Base-by-base conservation (phyloP, 2,888 invertebrate species). In the Thysanoteuthis rhombus region DNA sequence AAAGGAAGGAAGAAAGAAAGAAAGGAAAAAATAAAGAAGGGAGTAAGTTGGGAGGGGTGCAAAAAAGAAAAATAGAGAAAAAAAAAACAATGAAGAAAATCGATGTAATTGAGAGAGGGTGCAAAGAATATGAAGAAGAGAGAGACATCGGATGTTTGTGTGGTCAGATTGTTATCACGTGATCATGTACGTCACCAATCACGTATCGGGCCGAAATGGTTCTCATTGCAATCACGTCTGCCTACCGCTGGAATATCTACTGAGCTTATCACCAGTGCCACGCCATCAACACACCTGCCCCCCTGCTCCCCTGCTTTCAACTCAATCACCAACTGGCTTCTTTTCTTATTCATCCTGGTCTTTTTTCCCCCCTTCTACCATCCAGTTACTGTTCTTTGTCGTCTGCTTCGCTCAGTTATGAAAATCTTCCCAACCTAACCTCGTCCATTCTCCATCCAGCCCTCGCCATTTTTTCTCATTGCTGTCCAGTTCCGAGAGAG, bases 121-220 rank as follows among this genome's bases (percentile, higher is more conserved):
- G 42, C 10, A 42, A 52, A n/a, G 4, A n/a, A n/a, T n/a, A n/a
- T n/a, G n/a, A n/a, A n/a, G 16, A n/a, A n/a, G 8, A n/a, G n/a
- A 75, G 19, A 75, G 19, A 75, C 16, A 16, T n/a, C n/a, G 0
- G n/a, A 58, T n/a, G 19, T n/a, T n/a, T n/a, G 75, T n/a, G n/a
- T 75, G 75, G n/a, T 75, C n/a, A n/a, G 75, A 75, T 75, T 75
- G 75, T 75, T 75, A 75, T 75, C 75, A 75, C 75, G 75, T 75
- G 75, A n/a, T 36, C n/a, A 4, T 75, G 22, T 75, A 75, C 75
- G 75, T 75, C 75, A 75, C 75, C n/a, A 75, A 58, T 16, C 75
- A 75, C 75, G 75, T 75, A 36, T 75, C 16, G 75, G 19, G 25
- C n/a, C 12, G 75, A 75, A 36, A 75, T n/a, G 10, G n/a, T 75